Evolutionary conservation across 2,888 invertebrate genomes (phyloP).

Genomic region (Plagodis dolabraria): DNA sequence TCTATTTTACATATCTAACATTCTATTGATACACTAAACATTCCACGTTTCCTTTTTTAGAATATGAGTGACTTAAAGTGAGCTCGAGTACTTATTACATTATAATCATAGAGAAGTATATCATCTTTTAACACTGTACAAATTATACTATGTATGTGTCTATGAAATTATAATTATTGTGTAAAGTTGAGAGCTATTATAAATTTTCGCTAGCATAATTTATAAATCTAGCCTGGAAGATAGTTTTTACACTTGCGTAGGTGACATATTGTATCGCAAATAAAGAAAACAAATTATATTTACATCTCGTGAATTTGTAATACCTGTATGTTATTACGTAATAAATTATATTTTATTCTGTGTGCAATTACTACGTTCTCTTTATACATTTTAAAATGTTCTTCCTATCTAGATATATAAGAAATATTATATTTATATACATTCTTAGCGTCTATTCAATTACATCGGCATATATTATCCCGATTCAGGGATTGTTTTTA

Average conservation of each 20-base stretch:
- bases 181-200: conserved; percentile 47
- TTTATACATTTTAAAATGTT: conserved; percentile 71
- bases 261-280: conserved; percentile 8
- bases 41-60: conserved; percentile 65
- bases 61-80: conserved; percentile 81
- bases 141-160: conserved; percentile 35
- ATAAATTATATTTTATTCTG: conserved; percentile 63
- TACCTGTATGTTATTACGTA: conserved; percentile 54
- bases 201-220: conserved; percentile 52
- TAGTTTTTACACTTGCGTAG: conserved; percentile 25
- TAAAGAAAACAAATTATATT: conserved; percentile 19
- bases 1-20: conserved; percentile 45
- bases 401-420: conserved; percentile 78
- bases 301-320: conserved; percentile 19
- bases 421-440: conserved; percentile 76
- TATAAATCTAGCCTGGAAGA: conserved; percentile 43
- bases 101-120: conserved; percentile 38
- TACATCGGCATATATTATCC: conserved; percentile 63
- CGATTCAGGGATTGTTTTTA: conserved; percentile 48
- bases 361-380: conserved; percentile 78
- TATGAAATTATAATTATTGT: conserved; percentile 36
- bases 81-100: conserved; percentile 78
- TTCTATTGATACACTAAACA: conserved; percentile 67
- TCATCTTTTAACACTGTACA: conserved; percentile 35
- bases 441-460: conserved; percentile 56